Conservation (phyloP, 2,888 invertebrate genomes). For the Tetropium fuscum region DNA sequence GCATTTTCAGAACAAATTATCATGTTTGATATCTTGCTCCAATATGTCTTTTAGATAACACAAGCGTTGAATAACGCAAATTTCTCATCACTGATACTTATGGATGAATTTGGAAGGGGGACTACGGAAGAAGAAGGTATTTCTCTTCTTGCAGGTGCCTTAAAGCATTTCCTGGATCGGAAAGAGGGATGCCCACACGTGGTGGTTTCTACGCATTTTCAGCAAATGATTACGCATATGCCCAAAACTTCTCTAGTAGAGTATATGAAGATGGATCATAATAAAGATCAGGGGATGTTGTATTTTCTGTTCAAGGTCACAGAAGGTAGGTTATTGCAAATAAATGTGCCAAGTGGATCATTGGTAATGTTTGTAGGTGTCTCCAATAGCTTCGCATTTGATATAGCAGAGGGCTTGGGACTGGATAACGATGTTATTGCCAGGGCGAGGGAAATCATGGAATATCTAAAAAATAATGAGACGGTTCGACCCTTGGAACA, state of each 20-base stretch:
- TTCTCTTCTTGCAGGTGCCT: slow-evolving; percentile 76
- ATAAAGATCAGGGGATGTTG: slow-evolving; percentile 65
- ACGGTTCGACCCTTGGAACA: slow-evolving; percentile 32
- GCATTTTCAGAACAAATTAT: too few species aligned
- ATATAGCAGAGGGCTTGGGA: slow-evolving; percentile 74
- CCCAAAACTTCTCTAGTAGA: slow-evolving; percentile 65
- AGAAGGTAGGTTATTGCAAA: slow-evolving; percentile 66
- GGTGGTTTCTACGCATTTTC: slow-evolving; percentile 83
- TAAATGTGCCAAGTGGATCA: neutral
- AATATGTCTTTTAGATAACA: slow-evolving; percentile 71
- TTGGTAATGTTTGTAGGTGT: slow-evolving; percentile 58
- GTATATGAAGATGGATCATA: slow-evolving; percentile 59
- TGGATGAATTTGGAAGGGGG: slow-evolving; percentile 93
- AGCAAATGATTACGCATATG: slow-evolving; percentile 73
- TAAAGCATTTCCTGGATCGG: slow-evolving; percentile 75
- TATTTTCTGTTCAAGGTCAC: slow-evolving; percentile 76
- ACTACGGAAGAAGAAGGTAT: slow-evolving; percentile 83
- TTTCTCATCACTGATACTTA: slow-evolving; percentile 77
- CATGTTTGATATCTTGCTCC: too few species aligned
- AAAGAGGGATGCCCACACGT: slow-evolving; percentile 76
- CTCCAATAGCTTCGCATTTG: slow-evolving; percentile 75
- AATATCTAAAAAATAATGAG: slow-evolving; percentile 53
- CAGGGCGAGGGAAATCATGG: slow-evolving; percentile 68
- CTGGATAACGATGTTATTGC: slow-evolving; percentile 68
- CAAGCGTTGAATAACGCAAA: slow-evolving; percentile 76